These are phyloP conservation scores for Pterostichus niger DNA, from an alignment of 2,888 invertebrate genomes.

Conservation along the genomic window DNA sequence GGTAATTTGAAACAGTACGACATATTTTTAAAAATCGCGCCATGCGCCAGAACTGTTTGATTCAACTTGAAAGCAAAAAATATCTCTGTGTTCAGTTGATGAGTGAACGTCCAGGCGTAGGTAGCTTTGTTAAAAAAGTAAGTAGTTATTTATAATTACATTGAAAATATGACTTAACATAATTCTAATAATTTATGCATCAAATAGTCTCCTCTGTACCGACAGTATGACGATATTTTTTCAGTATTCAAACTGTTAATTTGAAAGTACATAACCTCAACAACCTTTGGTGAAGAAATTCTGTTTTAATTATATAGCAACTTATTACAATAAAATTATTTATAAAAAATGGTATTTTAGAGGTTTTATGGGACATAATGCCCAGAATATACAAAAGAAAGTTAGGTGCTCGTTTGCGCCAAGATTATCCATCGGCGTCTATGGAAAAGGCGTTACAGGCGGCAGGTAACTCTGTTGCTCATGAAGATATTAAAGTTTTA, in stretches of 20 bases:
- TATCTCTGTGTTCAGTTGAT: slow-evolving; percentile 15
- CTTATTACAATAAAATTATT: background rate
- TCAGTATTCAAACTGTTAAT: background rate
- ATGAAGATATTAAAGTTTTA: slow-evolving; percentile 3
- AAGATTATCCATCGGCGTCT: background rate
- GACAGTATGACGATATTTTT: background rate
- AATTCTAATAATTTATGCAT: background rate
- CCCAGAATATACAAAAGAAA: background rate
- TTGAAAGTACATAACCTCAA: background rate
- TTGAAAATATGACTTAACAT: background rate
- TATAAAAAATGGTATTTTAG: background rate
- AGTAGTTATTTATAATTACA: slow-evolving; percentile 3
- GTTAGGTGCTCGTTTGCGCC: slow-evolving; percentile 1
- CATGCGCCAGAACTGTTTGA: slow-evolving; percentile 6
- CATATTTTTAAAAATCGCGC: slow-evolving; percentile 24
- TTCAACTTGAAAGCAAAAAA: slow-evolving; percentile 14
- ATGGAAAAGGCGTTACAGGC: background rate
- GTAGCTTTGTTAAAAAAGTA: slow-evolving; percentile 10
- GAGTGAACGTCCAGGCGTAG: background rate
- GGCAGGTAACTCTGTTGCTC: background rate
- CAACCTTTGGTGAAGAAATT: background rate
- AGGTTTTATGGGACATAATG: background rate
- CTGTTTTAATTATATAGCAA: background rate
- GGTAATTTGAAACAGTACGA: slow-evolving; percentile 13
- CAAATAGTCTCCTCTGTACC: slow-evolving; percentile 7